A percentile compares a stretch with the other conserved stretches of the same genome.
Evolutionary conservation across 2,113 vertebrate genomes (phyloP).

Genomic region (Rhinolophus sinicus): DNA sequence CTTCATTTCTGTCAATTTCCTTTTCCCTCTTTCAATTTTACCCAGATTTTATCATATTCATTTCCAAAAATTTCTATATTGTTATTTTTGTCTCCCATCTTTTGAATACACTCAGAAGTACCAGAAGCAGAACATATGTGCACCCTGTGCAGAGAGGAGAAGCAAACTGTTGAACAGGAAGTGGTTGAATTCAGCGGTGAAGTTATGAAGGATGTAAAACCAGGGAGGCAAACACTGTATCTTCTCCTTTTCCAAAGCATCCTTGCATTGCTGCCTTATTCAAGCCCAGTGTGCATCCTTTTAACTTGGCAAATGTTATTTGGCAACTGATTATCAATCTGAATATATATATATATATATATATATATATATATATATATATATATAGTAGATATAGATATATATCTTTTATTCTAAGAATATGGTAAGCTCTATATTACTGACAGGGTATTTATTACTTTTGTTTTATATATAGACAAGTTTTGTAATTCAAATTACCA

Average conservation of each 20-base stretch:
- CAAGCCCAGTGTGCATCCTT: neutral
- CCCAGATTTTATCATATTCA: neutral
- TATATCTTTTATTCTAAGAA: neutral
- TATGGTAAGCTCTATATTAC: neutral
- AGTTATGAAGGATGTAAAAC: neutral
- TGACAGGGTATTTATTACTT: neutral
- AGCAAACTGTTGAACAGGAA: neutral
- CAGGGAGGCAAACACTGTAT: neutral
- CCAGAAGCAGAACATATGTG: neutral
- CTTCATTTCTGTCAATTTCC: neutral
- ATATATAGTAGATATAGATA: neutral
- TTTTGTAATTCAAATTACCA: neutral
- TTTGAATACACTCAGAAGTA: neutral
- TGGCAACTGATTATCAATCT: neutral
- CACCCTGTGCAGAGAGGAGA: neutral
- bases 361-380: neutral
- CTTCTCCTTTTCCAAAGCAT: neutral
- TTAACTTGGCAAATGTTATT: neutral
- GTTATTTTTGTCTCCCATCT: neutral
- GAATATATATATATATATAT: no score
- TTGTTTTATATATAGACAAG: neutral
- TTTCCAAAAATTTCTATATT: neutral
- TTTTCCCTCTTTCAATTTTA: neutral
- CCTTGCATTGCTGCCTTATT: neutral
- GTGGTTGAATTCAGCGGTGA: neutral